Evolutionary conservation across 2,888 invertebrate genomes (phyloP).

Genomic region (Ophonus ardosiacus): DNA sequence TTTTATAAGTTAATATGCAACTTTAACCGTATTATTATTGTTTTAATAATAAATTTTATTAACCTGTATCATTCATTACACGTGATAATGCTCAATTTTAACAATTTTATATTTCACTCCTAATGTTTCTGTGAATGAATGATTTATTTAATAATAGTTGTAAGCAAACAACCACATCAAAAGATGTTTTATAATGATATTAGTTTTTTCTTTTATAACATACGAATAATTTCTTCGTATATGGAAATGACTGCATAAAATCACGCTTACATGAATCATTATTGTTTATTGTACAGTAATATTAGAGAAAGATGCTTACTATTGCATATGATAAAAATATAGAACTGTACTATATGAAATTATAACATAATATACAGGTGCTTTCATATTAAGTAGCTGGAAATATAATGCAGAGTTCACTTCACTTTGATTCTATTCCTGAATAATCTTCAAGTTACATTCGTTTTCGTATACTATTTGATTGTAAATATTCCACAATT

Average conservation of each 20-base stretch:
- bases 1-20: not conserved
- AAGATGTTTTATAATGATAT: slow-evolving; percentile 1
- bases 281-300: slow-evolving; percentile 62
- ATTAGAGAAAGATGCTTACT: slow-evolving; percentile 59
- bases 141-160: slow-evolving; percentile 14
- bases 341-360: slow-evolving; percentile 62
- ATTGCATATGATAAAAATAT: slow-evolving; percentile 54
- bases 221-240: slow-evolving; percentile 6
- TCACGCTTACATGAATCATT: slow-evolving; percentile 59
- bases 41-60: not conserved
- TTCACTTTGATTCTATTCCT: not conserved
- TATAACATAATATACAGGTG: slow-evolving; percentile 59
- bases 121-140: slow-evolving; percentile 8
- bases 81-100: slow-evolving; percentile 22
- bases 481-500: slow-evolving; percentile 57
- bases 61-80: slow-evolving; percentile 15
- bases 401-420: slow-evolving; percentile 27
- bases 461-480: slow-evolving; percentile 36
- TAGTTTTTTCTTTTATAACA: slow-evolving; percentile 2
- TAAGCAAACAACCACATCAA: not conserved
- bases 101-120: slow-evolving; percentile 17
- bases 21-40: not conserved
- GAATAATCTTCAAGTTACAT: slow-evolving; percentile 2
- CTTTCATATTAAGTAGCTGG: slow-evolving; percentile 59
- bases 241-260: slow-evolving; percentile 60